These are phyloP conservation scores for Clivina fossor DNA, from an alignment of 2,888 invertebrate genomes.

Conservation along the genomic window DNA sequence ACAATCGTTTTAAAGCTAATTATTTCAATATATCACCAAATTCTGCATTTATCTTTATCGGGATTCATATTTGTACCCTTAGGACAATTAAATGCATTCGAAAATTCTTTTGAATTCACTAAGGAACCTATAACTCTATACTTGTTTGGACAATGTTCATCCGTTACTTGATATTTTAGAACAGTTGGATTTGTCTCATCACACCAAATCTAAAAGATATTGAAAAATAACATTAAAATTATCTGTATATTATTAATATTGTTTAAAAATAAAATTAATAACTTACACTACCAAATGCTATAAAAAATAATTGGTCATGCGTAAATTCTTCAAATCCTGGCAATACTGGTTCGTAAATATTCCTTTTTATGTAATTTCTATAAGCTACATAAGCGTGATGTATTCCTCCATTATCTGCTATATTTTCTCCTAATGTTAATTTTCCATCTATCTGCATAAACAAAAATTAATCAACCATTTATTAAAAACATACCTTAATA, in stretches of 20 bases:
- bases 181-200: conserved; percentile 69
- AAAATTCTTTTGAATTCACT: conserved; percentile 73
- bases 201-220: conserved; percentile 73
- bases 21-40: conserved; percentile 53
- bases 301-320: conserved; percentile 76
- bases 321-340: conserved; percentile 74
- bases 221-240: conserved; percentile 1
- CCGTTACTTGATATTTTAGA: conserved; percentile 64
- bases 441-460: conserved; percentile 69
- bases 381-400: conserved; percentile 73
- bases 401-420: conserved; percentile 82
- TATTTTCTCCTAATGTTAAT: conserved; percentile 76
- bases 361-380: conserved; percentile 58
- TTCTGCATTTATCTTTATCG: conserved; percentile 53
- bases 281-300: conserved; percentile 79
- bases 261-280: conserved; percentile 1
- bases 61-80: conserved; percentile 60
- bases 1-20: conserved; percentile 14
- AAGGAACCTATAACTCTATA: conserved; percentile 70
- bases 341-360: conserved; percentile 64
- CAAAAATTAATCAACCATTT: conserved; percentile 4
- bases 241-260: background rate
- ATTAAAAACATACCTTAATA: background rate
- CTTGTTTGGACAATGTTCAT: conserved; percentile 74
- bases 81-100: conserved; percentile 63